A percentile compares a stretch with the other conserved stretches of the same genome.
These are phyloP conservation scores for Tetraodon nigroviridis DNA, from an alignment of 2,113 vertebrate species.

Conservation along the genomic window DNA sequence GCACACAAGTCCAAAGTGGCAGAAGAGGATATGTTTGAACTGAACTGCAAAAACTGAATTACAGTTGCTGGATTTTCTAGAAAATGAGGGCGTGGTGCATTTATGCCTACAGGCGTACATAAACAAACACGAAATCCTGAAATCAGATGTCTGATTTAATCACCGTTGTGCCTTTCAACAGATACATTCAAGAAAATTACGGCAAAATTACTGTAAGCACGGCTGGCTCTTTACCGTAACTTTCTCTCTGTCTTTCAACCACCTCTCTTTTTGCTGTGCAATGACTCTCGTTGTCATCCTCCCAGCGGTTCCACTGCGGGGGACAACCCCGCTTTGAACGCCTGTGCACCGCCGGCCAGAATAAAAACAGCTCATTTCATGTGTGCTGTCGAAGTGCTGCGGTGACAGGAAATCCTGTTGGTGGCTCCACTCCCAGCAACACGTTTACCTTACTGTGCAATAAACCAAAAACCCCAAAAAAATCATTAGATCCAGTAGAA, in stretches of 20 bases:
- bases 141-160: neutral
- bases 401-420: constrained; percentile 50
- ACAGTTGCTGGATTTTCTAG: neutral
- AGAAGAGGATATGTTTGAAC: too few relatives aligned
- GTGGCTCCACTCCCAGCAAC: neutral
- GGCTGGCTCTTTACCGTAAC: constrained; percentile 57
- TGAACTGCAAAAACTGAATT: too few relatives aligned
- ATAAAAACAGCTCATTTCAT: constrained; percentile 43
- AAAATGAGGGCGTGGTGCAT: neutral
- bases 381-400: constrained; percentile 1
- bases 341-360: constrained; percentile 50
- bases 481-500: too few relatives aligned
- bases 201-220: constrained; percentile 45
- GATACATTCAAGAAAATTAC: neutral
- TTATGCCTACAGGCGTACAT: constrained; percentile 1
- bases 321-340: constrained; percentile 40
- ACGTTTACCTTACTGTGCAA: neutral
- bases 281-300: constrained; percentile 27
- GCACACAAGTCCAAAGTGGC: too few relatives aligned
- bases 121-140: constrained; percentile 19
- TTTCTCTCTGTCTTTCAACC: constrained; percentile 19
- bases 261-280: constrained; percentile 15
- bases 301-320: constrained; percentile 28
- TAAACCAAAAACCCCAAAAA: too few relatives aligned
- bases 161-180: neutral